Base-by-base conservation (phyloP, 2,797 vertebrate species). In the Meda fulgida region DNA sequence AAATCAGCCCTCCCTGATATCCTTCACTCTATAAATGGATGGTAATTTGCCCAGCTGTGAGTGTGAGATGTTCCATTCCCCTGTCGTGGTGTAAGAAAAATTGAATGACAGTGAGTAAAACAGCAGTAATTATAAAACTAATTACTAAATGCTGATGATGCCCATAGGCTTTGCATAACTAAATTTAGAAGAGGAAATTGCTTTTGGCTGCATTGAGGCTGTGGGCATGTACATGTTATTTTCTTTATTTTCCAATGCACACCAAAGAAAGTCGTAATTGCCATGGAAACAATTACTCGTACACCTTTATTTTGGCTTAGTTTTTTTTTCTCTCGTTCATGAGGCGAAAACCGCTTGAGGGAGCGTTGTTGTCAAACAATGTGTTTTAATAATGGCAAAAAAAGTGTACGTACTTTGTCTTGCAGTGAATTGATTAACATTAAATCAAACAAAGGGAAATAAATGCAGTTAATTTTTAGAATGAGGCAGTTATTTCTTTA, bases 131-230 rank as follows among this genome's bases (percentile, higher is more conserved):
- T 98, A 98, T 97, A 98, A 99, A 99, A 99, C 96, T 98, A 98
- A 98, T 98, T 99, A 98, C 97, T 97, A 97, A 98, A 98, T 96
- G 96, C 96, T 98, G 97, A 98, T 98, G 97, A 98, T 97, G 97
- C 97, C 97, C 97, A 96, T 95, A 97, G 97, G 98, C 97, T 97
- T 98, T 97, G 97, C 97, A 97, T 98, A 97, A 98, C 97, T 98
- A 98, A 97, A 97, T 98, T 97, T 97, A 97, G 96, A 97, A 95
- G 95, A 97, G 97, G 96, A 99, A 98, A 98, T 99, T 98, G 98
- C 97, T 98, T 99, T 97, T 95, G 94, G 96, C 96, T 96, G 95
- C 94, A 94, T 95, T 95, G 95, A 95, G 95, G 96, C 96, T 91
- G 86, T 89, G 86, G 90, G 90, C 89, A 92, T 91, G 84, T 80